Evolutionary conservation across 64 coral and sea anemone species (phyloP).

Genomic region (Dendronephthya gigantea): DNA sequence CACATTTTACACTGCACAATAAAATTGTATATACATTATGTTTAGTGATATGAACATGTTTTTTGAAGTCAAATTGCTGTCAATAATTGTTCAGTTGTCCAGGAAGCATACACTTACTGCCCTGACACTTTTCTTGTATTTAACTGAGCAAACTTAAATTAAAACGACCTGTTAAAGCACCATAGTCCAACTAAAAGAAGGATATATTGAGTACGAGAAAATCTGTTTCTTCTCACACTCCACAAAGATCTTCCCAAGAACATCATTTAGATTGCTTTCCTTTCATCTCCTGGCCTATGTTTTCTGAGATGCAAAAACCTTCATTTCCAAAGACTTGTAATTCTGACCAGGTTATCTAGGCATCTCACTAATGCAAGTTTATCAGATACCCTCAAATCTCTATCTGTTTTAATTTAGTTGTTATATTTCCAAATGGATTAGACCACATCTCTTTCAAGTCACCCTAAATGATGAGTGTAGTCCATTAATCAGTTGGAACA

Average conservation of each 20-base stretch:
- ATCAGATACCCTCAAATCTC: neutral
- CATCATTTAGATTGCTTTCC: too few species aligned
- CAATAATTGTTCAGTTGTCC: neutral
- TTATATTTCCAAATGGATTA: neutral
- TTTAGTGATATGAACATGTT: too few species aligned
- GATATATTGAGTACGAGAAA: too few species aligned
- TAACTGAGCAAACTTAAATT: too few species aligned
- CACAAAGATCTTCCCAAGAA: neutral
- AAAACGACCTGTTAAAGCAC: neutral
- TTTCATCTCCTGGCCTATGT: too few species aligned
- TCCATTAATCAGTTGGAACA: neutral
- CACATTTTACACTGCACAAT: too few species aligned
- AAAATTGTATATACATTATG: too few species aligned
- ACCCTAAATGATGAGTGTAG: neutral
- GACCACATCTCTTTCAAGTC: slow-evolving; percentile 11
- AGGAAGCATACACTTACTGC: too few species aligned
- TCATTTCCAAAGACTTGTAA: neutral
- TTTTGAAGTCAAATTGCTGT: too few species aligned
- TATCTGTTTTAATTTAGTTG: neutral
- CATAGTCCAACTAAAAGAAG: neutral
- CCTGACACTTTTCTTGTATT: too few species aligned
- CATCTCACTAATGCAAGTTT: neutral
- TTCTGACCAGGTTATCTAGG: neutral
- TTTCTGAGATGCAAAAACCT: too few species aligned
- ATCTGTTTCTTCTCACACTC: neutral